These are phyloP conservation scores for Heliocidaris tuberculata DNA, from an alignment of 35 echinoderm and acorn worm species.

Conservation along the genomic window DNA sequence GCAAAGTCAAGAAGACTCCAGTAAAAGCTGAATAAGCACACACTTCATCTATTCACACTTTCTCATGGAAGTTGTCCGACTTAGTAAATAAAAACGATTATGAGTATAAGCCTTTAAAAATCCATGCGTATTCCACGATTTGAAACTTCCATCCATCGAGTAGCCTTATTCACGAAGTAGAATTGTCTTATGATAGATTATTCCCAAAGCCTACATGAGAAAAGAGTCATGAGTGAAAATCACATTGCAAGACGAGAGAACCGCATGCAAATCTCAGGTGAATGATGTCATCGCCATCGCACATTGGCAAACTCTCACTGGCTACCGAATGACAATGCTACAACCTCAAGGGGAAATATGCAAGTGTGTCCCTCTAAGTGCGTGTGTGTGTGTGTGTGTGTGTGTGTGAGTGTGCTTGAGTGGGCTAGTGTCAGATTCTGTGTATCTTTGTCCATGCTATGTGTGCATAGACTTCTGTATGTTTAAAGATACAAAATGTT, in stretches of 20 bases:
- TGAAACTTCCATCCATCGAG: neutral
- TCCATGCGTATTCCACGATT: neutral
- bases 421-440: neutral
- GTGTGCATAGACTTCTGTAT: neutral
- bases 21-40: neutral
- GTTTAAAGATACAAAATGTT: neutral
- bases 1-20: neutral
- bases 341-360: neutral
- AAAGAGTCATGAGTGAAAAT: neutral
- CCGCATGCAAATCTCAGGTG: neutral
- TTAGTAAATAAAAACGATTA: neutral
- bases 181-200: neutral
- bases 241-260: neutral
- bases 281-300: neutral
- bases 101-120: neutral
- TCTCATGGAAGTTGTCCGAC: neutral
- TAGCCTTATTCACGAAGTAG: neutral
- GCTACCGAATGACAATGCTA: constrained; percentile 2
- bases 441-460: neutral
- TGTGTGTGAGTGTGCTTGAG: neutral
- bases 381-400: neutral
- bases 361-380: neutral
- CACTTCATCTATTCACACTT: neutral
- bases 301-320: neutral
- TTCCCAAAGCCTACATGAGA: neutral